Percentiles rank a stretch among this genome's conserved stretches.
phyloP scores from a whole-genome alignment of 2,113 vertebrate genomes.

The Chloropsis cyanopogon region DNA sequence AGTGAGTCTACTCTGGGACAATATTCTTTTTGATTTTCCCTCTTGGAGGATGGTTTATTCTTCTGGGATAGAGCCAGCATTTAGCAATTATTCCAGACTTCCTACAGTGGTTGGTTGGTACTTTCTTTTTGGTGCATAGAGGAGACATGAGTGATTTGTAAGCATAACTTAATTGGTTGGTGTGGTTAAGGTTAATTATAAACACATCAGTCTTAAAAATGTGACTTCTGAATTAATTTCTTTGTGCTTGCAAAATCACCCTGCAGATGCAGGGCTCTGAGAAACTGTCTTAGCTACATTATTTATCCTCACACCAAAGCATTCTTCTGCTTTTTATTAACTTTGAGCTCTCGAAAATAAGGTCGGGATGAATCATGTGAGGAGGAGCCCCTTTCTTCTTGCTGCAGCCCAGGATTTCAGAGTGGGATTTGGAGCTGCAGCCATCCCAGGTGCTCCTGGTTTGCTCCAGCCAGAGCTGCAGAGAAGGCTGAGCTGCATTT shows the following conservation, averaged over 20 bases:
- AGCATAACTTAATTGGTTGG: not conserved
- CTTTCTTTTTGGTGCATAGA: not conserved
- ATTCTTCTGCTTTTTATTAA: not conserved
- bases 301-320: not conserved
- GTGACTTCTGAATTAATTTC: not conserved
- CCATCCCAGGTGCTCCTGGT: not conserved
- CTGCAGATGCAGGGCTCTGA: not conserved
- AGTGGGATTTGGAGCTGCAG: not conserved
- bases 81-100: not conserved
- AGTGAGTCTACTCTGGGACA: not conserved
- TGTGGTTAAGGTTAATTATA: not conserved
- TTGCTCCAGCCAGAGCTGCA: not conserved
- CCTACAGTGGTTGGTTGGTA: not conserved
- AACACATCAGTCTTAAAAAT: not conserved
- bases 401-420: not conserved
- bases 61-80: not conserved
- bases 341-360: not conserved
- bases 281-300: not conserved
- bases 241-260: not conserved
- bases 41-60: not conserved
- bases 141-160: not conserved
- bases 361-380: not conserved
- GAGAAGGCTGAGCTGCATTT: conserved; percentile 3
- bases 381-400: not conserved
- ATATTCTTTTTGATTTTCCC: not conserved